Conservation (phyloP, 1,140 invertebrate species). For the Olivierus martensii region DNA sequence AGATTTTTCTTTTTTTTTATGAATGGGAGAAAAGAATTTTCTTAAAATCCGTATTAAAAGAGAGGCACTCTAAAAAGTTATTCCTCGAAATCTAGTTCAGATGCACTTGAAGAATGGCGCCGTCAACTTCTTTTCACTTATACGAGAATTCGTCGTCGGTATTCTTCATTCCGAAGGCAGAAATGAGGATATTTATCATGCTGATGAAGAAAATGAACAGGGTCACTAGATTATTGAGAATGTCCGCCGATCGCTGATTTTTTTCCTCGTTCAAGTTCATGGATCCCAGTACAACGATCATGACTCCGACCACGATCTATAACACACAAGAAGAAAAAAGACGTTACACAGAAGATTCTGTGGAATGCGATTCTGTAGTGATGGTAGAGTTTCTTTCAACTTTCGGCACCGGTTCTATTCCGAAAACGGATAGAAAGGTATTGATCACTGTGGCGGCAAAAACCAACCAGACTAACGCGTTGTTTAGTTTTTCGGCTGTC, state of each 20-base stretch:
- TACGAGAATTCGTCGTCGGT: too few species aligned
- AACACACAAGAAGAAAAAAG: conserved; percentile 5
- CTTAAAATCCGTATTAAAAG: too few species aligned
- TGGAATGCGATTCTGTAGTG: neutral
- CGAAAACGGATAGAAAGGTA: conserved; percentile 15
- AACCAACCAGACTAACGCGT: conserved; percentile 10
- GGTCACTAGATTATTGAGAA: conserved; percentile 20
- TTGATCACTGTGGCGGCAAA: conserved; percentile 12
- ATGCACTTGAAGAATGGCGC: too few species aligned
- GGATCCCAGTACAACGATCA: conserved; percentile 14
- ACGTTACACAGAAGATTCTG: too few species aligned
- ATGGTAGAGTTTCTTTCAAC: neutral
- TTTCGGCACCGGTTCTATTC: conserved; percentile 4
- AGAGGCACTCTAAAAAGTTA: too few species aligned
- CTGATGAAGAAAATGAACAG: conserved; percentile 22
- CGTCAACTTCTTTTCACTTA: too few species aligned
- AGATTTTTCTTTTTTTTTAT: too few species aligned
- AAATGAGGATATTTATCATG: conserved; percentile 22
- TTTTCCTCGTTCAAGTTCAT: conserved; percentile 17
- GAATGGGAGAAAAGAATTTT: too few species aligned
- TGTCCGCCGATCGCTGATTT: conserved; percentile 18
- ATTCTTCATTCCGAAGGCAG: conserved; percentile 20
- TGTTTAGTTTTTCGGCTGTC: conserved; percentile 11
- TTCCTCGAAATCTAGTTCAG: too few species aligned
- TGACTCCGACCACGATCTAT: conserved; percentile 13